Conservation (phyloP, 53 echinoderm and acorn worm species). For the Holothuria scabra region DNA sequence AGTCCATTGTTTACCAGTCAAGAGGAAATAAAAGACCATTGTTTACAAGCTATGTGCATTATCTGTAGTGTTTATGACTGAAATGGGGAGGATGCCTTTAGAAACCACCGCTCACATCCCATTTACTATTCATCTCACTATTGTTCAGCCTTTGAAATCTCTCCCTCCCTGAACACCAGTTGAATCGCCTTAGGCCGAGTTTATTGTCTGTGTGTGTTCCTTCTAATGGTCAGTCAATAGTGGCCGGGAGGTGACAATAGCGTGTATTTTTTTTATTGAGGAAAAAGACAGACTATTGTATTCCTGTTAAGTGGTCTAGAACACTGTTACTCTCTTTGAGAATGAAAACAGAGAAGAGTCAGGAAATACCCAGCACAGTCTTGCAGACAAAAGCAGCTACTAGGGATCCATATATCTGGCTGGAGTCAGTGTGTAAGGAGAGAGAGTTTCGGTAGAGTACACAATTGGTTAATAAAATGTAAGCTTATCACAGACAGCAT, state of each 20-base stretch:
- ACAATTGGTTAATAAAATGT: too few species aligned
- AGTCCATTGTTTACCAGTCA: too few species aligned
- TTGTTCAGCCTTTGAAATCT: slow-evolving; percentile 11
- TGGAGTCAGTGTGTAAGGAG: too few species aligned
- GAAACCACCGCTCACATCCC: not conserved
- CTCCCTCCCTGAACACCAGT: slow-evolving; percentile 17
- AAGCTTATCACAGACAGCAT: too few species aligned
- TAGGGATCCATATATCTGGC: too few species aligned
- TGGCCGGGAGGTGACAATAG: not conserved
- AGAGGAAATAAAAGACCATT: slow-evolving; percentile 11
- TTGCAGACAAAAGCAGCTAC: too few species aligned
- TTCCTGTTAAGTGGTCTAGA: slow-evolving; percentile 41
- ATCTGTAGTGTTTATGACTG: slow-evolving; percentile 22
- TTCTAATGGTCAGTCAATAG: slow-evolving; percentile 40
- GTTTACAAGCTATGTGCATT: slow-evolving; percentile 19
- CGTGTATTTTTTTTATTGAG: not conserved
- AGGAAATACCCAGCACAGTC: not conserved
- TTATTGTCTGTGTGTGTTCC: slow-evolving; percentile 33
- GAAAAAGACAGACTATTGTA: slow-evolving; percentile 30
- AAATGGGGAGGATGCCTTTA: too few species aligned
- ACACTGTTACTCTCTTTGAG: slow-evolving; percentile 22
- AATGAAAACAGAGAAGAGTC: not conserved
- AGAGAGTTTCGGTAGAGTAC: too few species aligned
- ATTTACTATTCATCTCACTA: slow-evolving; percentile 9
- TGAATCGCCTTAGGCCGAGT: slow-evolving; percentile 11